Base-by-base conservation (phyloP, 2,797 vertebrate species). In the Acomys russatus region DNA sequence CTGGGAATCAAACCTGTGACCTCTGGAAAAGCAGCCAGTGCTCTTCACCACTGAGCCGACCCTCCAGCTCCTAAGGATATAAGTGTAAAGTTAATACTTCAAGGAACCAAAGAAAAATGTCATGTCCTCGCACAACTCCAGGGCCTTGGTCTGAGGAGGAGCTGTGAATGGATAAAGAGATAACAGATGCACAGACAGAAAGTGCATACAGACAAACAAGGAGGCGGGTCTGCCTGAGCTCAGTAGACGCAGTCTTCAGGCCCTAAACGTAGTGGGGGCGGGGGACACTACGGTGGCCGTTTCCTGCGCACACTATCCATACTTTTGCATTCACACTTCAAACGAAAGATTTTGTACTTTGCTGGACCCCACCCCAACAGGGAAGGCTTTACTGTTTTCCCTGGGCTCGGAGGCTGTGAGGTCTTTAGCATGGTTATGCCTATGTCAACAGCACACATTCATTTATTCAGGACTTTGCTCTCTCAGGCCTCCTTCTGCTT, bases 21-120 rank as follows among this genome's bases (percentile, higher is more conserved):
- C 64, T 54, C 33, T 54, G 66, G 33, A 70, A 54, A 23, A 77
- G 6, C 44, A 77, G 64, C 66, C 64, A 86, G 33, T 54, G 20
- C 18, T 54, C 49, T n/a, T 54, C n/a, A 70, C 30, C 12, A 14
- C 63, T 23, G 64, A 86, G 44, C 30, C 44, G 54, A 54, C 83
- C 54, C 20, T 86, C 44, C 11, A 18, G 82, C 8, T 64, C 63
- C 59, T 87, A 35, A 92, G 93, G 71, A 68, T 9, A 35, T 85
- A 88, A 64, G 70, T 64, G 77, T 28, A 88, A 96, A 90, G 89
- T 76, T 1, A 86, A 20, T 66, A 83, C 25, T 91, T 88, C 33
- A 63, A 76, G 79, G 79, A 77, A 87, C 35, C 38, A 90, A 76
- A 92, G 20, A n/a, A 49, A 88, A 87, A 30, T 86, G 22, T 54